Base-by-base conservation (phyloP, 1,140 invertebrate genomes). In the Druon quercuslanigerum region DNA sequence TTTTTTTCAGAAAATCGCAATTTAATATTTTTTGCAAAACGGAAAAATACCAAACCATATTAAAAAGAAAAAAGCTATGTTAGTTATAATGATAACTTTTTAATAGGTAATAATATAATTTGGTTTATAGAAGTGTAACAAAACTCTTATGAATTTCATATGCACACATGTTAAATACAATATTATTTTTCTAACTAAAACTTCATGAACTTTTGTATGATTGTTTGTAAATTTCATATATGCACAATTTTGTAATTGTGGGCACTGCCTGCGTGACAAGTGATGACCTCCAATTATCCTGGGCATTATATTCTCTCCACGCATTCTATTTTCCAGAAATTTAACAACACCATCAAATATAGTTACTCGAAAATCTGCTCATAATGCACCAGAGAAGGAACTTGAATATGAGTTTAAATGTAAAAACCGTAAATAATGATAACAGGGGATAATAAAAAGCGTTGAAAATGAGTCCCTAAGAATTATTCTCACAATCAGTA, bases 261-360 rank as follows among this genome's bases (percentile, higher is more conserved):
- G 57, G 40, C 57, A 60, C 12, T 60, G 20, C 20, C 20, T 60
- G 57, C 57, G 57, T 60, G 57, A 60, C 25, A 60, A 60, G 57
- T 60, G 33, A 60, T 11, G 57, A 60, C 57, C 57, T 60, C 57
- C 40, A 25, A 60, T 60, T 60, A 13, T 60, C 57, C 20, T 60
- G 57, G 57, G 20, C 13, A 33, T 60, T 60, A 25, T 60, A 60
- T 20, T 60, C 57, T 5, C 17, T 9, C 20, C 8, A 56, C 6
- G 19, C 56, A 57, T 57, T 57, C 20, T 57, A 57, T 57, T 57
- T 25, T 60, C 57, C 25, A 60, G 57, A 25, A 14, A 25, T 25
- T 20, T 12, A 25, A 33, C 12, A 60, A 25, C 57, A 20, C 20
- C 57, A 60, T 60, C 25, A 60, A 60, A 60, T 25, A 13, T 25